A percentile compares a stretch with the other conserved stretches of the same genome.
phyloP scores from a whole-genome alignment of 2,113 vertebrate species.

The Pelvicachromis taeniatus region DNA sequence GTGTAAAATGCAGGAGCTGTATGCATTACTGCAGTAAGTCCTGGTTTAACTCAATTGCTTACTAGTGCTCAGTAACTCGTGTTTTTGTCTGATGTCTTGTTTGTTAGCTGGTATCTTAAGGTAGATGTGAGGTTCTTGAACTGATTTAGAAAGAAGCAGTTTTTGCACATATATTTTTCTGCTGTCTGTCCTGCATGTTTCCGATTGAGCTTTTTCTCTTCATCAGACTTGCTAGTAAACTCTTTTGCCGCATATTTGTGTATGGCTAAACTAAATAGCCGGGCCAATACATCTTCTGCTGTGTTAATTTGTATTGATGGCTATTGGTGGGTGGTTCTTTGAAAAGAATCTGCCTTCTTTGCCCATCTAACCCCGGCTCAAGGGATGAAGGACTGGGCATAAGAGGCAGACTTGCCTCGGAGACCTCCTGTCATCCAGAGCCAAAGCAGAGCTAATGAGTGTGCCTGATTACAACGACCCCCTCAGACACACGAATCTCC shows the following conservation, averaged over 20 bases:
- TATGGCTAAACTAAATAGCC: neutral
- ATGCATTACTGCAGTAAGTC: neutral
- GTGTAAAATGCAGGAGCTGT: slow-evolving; percentile 8
- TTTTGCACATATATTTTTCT: neutral
- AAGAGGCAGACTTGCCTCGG: slow-evolving; percentile 58
- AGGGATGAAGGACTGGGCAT: slow-evolving; percentile 58
- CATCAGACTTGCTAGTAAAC: neutral
- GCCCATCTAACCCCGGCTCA: slow-evolving; percentile 42
- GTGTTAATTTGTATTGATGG: slow-evolving; percentile 38
- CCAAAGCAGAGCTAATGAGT: slow-evolving; percentile 70
- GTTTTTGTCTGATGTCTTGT: neutral
- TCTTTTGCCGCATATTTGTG: neutral
- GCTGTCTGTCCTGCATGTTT: neutral
- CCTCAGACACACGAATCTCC: slow-evolving; percentile 64
- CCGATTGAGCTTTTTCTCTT: neutral
- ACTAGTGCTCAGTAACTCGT: neutral
- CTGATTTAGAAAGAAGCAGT: neutral
- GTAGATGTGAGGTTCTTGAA: neutral
- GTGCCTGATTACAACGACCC: slow-evolving; percentile 72
- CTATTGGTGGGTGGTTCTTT: slow-evolving; percentile 27
- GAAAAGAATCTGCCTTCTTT: slow-evolving; percentile 25
- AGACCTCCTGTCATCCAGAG: slow-evolving; percentile 69
- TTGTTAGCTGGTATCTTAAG: neutral
- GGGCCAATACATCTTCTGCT: neutral
- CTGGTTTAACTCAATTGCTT: neutral